phyloP scores from a whole-genome alignment of 2,113 vertebrate species.

The Pseudorhombus dupliciocellatus region DNA sequence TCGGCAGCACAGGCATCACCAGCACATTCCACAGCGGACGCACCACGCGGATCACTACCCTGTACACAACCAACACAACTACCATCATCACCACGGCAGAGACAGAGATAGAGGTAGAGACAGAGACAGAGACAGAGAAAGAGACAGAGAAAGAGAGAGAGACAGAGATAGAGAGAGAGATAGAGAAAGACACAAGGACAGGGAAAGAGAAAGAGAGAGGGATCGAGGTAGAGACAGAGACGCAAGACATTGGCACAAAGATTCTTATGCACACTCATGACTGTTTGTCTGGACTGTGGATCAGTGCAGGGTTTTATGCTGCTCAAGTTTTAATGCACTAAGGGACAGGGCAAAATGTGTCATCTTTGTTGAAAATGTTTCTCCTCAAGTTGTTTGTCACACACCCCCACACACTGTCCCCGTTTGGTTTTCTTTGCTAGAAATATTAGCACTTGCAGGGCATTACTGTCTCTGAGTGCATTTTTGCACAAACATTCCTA shows the following conservation, averaged over 20 bases:
- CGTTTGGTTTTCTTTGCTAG: not conserved
- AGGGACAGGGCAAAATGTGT: constrained; percentile 20
- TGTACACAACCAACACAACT: constrained; percentile 70
- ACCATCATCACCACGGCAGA: constrained; percentile 74
- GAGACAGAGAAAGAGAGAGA: constrained; percentile 7
- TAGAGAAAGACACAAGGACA: not conserved
- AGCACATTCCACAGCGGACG: constrained; percentile 53
- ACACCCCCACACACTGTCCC: not conserved
- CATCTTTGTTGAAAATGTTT: constrained; percentile 17
- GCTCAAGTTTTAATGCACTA: constrained; percentile 58
- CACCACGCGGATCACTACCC: constrained; percentile 55
- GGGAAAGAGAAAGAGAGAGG: constrained; percentile 20
- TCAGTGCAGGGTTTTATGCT: constrained; percentile 56
- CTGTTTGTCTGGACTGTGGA: constrained; percentile 40
- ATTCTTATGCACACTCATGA: constrained; percentile 88
- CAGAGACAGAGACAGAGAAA: constrained; percentile 42
- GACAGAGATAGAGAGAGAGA: constrained; percentile 65
- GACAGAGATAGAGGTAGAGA: constrained; percentile 66
- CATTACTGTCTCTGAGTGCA: not conserved
- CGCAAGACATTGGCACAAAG: constrained; percentile 86
- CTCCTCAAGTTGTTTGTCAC: constrained; percentile 17
- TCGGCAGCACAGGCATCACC: constrained; percentile 87
- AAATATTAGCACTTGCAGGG: constrained; percentile 2
- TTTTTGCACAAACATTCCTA: constrained; percentile 22
- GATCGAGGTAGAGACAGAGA: constrained; percentile 58